Conservation (phyloP, 2,797 vertebrate genomes). For the Coregonus suidteri region DNA sequence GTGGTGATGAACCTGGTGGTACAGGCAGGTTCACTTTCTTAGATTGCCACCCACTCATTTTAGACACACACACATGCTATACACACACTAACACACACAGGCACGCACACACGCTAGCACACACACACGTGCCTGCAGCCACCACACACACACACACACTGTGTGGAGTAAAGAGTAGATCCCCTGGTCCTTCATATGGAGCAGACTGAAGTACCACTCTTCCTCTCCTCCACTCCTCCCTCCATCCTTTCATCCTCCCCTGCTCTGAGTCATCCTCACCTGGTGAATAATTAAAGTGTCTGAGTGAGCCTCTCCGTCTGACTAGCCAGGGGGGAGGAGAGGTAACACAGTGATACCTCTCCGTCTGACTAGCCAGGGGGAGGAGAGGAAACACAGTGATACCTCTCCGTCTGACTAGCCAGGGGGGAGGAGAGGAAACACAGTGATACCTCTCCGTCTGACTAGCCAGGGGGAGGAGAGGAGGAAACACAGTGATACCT, state of each 20-base stretch:
- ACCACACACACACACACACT: too few relatives aligned
- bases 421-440: too few relatives aligned
- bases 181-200: conserved; percentile 8
- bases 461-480: too few relatives aligned
- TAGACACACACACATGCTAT: neutral
- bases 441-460: too few relatives aligned
- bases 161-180: too few relatives aligned
- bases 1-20: neutral
- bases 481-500: too few relatives aligned
- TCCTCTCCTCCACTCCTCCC: neutral
- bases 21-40: conserved; percentile 55
- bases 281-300: conserved; percentile 79
- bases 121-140: too few relatives aligned
- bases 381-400: too few relatives aligned
- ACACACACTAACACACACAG: neutral
- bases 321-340: too few relatives aligned
- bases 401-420: too few relatives aligned
- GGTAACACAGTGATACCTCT: too few relatives aligned
- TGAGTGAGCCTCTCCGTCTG: conserved; percentile 27
- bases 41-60: conserved; percentile 65
- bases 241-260: neutral
- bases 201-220: conserved; percentile 4
- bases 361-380: too few relatives aligned
- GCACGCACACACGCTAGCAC: neutral
- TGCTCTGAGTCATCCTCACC: conserved; percentile 74